Base-by-base conservation (phyloP, 2,888 invertebrate species). In the Scelioninae gen. 2 region DNA sequence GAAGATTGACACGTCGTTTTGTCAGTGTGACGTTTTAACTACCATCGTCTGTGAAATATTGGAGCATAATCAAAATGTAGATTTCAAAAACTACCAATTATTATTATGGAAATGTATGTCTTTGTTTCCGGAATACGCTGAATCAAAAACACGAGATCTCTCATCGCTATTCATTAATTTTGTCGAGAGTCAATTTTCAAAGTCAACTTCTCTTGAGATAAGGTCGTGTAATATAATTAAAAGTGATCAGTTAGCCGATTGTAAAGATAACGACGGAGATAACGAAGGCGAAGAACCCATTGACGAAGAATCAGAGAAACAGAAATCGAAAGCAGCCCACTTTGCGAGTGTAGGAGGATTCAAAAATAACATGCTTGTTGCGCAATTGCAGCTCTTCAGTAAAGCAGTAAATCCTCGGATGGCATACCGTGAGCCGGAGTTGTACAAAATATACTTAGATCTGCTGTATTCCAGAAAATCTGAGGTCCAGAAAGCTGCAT, bases 321-420 rank as follows among this genome's bases (percentile, higher is more conserved):
- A 43, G 1, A 87, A 86, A 64, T 85, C 84, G 19, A 86, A 87
- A n/a, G 65, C 73, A 3, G 80, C 58, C 31, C n/a, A 43, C 0
- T 50, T 72, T 15, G 16, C 71, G 0, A 75, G 76, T 2, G n/a
- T n/a, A n/a, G 79, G 73, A 22, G 77, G 52, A 9, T 78, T 79
- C 11, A 82, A 80, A 25, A 74, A 79, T 2, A 87, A 87, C 41
- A 82, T 91, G 19, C 85, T 95, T 0, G 88, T 92, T 43, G 90
- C 91, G 13, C 90, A 93, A 79, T 88, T 97, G 83, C 89, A 91
- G 78, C 90, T 96, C 6, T 91, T 97, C 82, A 88, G 94, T 0
- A 92, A 93, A 79, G 91, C 96, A 78, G 90, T 90, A 73, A 95
- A 94, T 82, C 96, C 96, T 0, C 92, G 91, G 83, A 92, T 93